Conservation (phyloP, 2,797 vertebrate species). For the Clarias platycephalus region DNA sequence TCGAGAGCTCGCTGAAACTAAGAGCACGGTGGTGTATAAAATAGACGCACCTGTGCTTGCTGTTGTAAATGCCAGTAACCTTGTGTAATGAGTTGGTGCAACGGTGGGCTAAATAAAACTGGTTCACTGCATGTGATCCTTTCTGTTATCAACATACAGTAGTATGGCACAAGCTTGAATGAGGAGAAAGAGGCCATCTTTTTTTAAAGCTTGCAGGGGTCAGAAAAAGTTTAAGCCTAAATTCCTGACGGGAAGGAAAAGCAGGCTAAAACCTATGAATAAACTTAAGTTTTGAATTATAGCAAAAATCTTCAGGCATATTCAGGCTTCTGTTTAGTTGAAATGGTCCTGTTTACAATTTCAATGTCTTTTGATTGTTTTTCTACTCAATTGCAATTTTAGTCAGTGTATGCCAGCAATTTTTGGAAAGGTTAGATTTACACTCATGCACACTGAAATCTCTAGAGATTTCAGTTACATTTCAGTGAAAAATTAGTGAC, state of each 20-base stretch:
- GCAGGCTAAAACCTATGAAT: neutral
- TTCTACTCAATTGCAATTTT: neutral
- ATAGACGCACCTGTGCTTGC: constrained; percentile 42
- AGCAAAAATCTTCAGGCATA: neutral
- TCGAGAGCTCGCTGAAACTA: constrained; percentile 42
- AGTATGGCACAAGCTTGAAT: neutral
- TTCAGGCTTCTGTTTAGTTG: neutral
- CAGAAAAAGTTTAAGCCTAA: constrained; percentile 6
- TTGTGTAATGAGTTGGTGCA: constrained; percentile 46
- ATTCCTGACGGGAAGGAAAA: constrained; percentile 8
- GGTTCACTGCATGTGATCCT: constrained; percentile 8
- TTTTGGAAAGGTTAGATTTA: neutral
- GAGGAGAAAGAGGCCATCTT: neutral
- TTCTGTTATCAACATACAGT: constrained; percentile 21
- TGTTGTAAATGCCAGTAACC: constrained; percentile 48
- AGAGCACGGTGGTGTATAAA: constrained; percentile 35
- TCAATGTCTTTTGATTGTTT: too few species aligned
- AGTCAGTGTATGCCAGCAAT: neutral
- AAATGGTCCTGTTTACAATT: neutral
- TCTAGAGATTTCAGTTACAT: neutral
- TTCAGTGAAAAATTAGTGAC: neutral
- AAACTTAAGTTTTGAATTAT: neutral
- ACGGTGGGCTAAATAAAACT: constrained; percentile 19
- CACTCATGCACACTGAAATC: neutral
- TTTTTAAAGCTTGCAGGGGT: constrained; percentile 11